These are phyloP conservation scores for Drosophila lacertosa DNA, from an alignment of 1,140 invertebrate species.

Conservation along the genomic window DNA sequence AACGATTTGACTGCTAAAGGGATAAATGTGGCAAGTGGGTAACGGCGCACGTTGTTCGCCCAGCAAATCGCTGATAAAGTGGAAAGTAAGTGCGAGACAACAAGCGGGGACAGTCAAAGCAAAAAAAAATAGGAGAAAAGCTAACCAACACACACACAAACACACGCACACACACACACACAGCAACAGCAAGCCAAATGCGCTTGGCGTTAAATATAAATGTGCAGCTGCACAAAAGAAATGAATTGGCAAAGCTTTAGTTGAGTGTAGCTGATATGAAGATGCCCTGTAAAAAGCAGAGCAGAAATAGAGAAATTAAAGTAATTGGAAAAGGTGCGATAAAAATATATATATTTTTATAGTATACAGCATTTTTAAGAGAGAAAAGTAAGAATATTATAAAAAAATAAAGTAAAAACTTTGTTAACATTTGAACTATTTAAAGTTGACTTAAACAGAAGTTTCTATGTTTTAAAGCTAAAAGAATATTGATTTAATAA, in stretches of 20 bases:
- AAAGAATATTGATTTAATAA: too few relatives aligned
- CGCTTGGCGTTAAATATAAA: conserved; percentile 7
- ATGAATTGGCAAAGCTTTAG: background rate
- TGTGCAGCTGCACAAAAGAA: background rate
- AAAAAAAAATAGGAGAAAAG: background rate
- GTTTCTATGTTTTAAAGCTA: too few relatives aligned
- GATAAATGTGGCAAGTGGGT: background rate
- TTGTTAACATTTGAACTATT: too few relatives aligned
- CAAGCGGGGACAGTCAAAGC: conserved; percentile 12
- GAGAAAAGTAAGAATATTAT: too few relatives aligned
- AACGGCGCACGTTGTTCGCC: background rate
- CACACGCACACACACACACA: background rate
- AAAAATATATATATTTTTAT: too few relatives aligned
- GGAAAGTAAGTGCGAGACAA: conserved; percentile 74
- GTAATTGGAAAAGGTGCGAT: too few relatives aligned
- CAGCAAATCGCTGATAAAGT: conserved; percentile 78
- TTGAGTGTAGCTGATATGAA: background rate
- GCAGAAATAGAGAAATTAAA: too few relatives aligned
- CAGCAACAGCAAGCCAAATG: background rate
- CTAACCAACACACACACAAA: background rate
- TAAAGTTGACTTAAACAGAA: too few relatives aligned
- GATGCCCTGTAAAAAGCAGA: background rate
- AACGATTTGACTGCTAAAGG: conserved; percentile 71
- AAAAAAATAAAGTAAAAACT: too few relatives aligned
- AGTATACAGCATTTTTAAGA: too few relatives aligned